These are phyloP conservation scores for Hemiprocne comata DNA, from an alignment of 2,113 vertebrate species.

Conservation along the genomic window DNA sequence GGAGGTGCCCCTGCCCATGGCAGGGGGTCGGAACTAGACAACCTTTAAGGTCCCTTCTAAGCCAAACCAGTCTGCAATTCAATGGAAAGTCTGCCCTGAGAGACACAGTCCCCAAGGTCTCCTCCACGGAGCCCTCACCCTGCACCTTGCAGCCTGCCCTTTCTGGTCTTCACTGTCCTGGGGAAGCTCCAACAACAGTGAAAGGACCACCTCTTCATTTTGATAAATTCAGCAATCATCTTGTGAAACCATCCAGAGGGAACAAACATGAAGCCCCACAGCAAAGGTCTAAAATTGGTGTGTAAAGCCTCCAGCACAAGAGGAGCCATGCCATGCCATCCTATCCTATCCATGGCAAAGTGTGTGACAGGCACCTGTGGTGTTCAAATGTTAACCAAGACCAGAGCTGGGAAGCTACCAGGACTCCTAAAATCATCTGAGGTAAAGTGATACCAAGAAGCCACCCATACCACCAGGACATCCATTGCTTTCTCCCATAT, in stretches of 20 bases:
- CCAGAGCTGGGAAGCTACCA: neutral
- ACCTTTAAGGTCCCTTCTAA: no score
- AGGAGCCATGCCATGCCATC: no score
- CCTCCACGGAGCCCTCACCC: neutral
- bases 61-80: no score
- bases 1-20: no score
- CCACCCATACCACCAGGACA: neutral
- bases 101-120: neutral
- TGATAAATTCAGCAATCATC: neutral
- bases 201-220: neutral
- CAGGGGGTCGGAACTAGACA: no score
- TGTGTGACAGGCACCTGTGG: no score
- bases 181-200: neutral
- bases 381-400: neutral
- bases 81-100: neutral
- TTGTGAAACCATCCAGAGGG: neutral
- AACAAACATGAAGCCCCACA: fast-evolving
- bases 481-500: neutral
- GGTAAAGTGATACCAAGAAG: fast-evolving
- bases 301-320: neutral
- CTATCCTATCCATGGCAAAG: neutral
- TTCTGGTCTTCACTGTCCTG: neutral
- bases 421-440: neutral
- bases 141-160: fast-evolving
- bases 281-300: fast-evolving